Conservation (phyloP, 2,797 vertebrate genomes). For the Sciurus carolinensis region DNA sequence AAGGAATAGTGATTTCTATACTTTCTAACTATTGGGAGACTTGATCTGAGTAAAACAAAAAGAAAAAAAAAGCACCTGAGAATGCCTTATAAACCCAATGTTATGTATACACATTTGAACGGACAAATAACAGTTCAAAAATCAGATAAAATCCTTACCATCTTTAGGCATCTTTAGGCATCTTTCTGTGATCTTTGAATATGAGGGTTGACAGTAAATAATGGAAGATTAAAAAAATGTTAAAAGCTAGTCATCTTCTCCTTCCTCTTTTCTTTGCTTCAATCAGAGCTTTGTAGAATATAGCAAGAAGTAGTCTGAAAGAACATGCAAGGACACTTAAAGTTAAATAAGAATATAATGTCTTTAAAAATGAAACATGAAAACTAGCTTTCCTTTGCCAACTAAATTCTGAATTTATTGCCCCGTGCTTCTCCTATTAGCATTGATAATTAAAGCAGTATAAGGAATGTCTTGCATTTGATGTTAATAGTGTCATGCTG, state of each 20-base stretch:
- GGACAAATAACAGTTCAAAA: constrained; percentile 37
- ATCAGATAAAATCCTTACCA: constrained; percentile 22
- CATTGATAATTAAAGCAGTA: constrained; percentile 82
- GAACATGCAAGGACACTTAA: constrained; percentile 79
- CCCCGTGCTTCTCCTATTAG: constrained; percentile 78
- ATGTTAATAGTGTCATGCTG: constrained; percentile 77
- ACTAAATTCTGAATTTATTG: constrained; percentile 79
- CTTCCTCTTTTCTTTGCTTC: constrained; percentile 56
- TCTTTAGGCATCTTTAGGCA: background rate
- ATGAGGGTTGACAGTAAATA: constrained; percentile 44
- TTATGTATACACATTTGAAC: background rate
- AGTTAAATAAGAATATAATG: constrained; percentile 76
- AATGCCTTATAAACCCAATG: background rate
- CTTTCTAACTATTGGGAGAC: constrained; percentile 27
- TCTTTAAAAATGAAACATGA: constrained; percentile 81
- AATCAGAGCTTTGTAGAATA: constrained; percentile 61
- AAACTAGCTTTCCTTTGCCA: constrained; percentile 74
- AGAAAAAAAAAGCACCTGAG: background rate
- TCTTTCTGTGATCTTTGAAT: background rate
- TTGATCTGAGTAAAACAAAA: constrained; percentile 52
- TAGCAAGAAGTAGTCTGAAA: constrained; percentile 47
- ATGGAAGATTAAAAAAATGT: constrained; percentile 36
- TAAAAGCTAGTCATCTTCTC: constrained; percentile 7
- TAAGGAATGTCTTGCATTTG: constrained; percentile 76
- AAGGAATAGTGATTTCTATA: constrained; percentile 10